phyloP scores from a whole-genome alignment of 2,888 invertebrate species.

The Thera britannica region DNA sequence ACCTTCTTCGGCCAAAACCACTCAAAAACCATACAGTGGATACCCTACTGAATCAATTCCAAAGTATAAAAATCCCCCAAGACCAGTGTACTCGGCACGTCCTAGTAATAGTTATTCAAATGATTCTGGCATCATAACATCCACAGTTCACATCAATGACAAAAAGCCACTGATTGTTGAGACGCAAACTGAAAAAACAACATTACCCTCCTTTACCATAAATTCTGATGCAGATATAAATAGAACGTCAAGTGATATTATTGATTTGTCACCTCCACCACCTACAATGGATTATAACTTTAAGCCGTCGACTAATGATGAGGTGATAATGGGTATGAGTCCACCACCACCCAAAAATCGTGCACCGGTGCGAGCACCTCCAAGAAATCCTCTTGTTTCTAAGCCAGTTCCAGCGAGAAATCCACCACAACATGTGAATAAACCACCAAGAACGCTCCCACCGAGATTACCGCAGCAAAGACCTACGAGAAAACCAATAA shows the following conservation, averaged over 20 bases:
- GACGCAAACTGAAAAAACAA: conserved; percentile 62
- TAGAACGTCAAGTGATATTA: conserved; percentile 70
- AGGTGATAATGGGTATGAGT: conserved; percentile 84
- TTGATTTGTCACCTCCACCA: conserved; percentile 81
- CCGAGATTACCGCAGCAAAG: conserved; percentile 64
- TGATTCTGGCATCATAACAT: conserved; percentile 77
- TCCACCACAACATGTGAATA: conserved; percentile 66
- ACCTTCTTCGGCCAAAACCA: conserved; percentile 51
- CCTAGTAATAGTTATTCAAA: conserved; percentile 60
- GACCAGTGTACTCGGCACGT: conserved; percentile 54
- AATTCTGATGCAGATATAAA: conserved; percentile 60
- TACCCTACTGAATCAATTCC: conserved; percentile 47
- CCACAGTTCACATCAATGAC: conserved; percentile 75
- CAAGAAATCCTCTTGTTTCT: conserved; percentile 61
- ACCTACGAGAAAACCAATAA: conserved; percentile 65
- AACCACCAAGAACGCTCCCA: conserved; percentile 66
- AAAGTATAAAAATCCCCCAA: conserved; percentile 57
- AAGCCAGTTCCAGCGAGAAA: conserved; percentile 68
- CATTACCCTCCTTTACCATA: conserved; percentile 65
- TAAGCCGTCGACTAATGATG: conserved; percentile 74
- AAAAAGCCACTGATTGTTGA: conserved; percentile 76
- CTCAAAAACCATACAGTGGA: conserved; percentile 49
- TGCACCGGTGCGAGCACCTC: conserved; percentile 58
- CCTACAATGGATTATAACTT: conserved; percentile 74
- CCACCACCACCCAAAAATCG: conserved; percentile 78